Percentiles rank a stretch among this genome's conserved stretches.
Evolutionary conservation across 2,797 vertebrate genomes (phyloP).

Genomic region (Ciconia nigra): DNA sequence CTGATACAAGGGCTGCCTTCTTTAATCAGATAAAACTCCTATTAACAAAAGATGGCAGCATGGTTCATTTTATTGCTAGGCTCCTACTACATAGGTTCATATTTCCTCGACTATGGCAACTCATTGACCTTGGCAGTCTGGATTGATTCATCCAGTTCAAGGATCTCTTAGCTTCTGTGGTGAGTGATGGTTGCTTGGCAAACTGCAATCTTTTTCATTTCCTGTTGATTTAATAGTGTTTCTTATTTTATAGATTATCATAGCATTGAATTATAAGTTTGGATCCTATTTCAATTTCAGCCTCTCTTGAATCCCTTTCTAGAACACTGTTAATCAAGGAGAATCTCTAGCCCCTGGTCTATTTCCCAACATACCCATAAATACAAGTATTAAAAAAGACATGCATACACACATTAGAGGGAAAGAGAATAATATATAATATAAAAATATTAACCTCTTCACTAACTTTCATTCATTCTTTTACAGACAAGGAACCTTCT

Average conservation of each 20-base stretch:
- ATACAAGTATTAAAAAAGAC: background rate
- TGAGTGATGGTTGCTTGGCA: constrained; percentile 44
- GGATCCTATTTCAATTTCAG: background rate
- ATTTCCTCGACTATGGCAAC: constrained; percentile 31
- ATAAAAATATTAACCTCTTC: background rate
- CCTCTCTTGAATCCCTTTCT: background rate
- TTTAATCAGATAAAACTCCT: constrained; percentile 15
- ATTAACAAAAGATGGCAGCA: constrained; percentile 6
- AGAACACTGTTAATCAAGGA: constrained; percentile 2
- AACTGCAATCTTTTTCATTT: constrained; percentile 46
- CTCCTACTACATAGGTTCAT: constrained; percentile 2
- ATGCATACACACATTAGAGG: background rate
- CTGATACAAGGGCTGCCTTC: background rate
- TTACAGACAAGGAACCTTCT: background rate
- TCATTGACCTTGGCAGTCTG: constrained; percentile 54
- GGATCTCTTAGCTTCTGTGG: constrained; percentile 28
- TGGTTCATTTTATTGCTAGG: constrained; percentile 18
- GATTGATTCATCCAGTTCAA: constrained; percentile 60
- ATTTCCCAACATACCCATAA: background rate
- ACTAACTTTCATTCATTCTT: background rate
- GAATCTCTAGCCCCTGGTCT: background rate
- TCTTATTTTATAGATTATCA: constrained; percentile 60
- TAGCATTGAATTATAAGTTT: constrained; percentile 35
- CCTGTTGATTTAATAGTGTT: constrained; percentile 60
- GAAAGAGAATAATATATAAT: background rate